Base-by-base conservation (phyloP, 2,797 vertebrate genomes). In the Liparis tanakae region DNA sequence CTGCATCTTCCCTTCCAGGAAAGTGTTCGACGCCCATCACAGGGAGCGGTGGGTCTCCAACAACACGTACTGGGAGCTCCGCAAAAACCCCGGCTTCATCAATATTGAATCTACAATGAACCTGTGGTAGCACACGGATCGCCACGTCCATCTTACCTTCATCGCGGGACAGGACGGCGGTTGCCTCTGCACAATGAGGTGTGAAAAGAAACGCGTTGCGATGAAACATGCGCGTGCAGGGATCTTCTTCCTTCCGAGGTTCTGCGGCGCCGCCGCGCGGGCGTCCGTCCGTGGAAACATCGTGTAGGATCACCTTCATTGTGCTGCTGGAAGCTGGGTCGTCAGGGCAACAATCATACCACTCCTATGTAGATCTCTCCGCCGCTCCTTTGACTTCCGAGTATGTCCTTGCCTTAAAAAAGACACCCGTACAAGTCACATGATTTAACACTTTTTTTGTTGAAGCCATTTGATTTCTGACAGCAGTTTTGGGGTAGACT, bases 11-110 rank as follows among this genome's bases (percentile, higher is more conserved):
- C 65, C 39, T 70, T 90, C 33, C 94, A 99, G 98, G 93, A 99
- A 99, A 95, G 94, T 96, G 85, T 91, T 96, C 0, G 97, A 99
- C 3, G 88, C 93, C 81, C 97, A 98, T 94, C 97, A 97, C 90
- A 96, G 96, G 91, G 98, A 99, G 94, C 91, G 95, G 67, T 99
- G 98, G 98, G 95, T 99, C 89, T 97, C 96, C 83, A 99, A 98
- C 83, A 97, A 96, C 90, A 96, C 87, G 30, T 99, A 99, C 91
- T 99, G 98, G 98, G 98, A 99, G 84, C 93, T 99, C 36, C 96
- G 98, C 59, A 99, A 97, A 88, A 97, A 97, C 92, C 97, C 97
- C 37, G 98, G 98, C 84, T 99, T 99, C 94, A 97, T 95, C 90
- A 99, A 98, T 93, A 94, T 96, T 94, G 97, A 99, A 82, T 36